Conservation (phyloP, 2,797 vertebrate species). For the Hippopotamyrus pictus region DNA sequence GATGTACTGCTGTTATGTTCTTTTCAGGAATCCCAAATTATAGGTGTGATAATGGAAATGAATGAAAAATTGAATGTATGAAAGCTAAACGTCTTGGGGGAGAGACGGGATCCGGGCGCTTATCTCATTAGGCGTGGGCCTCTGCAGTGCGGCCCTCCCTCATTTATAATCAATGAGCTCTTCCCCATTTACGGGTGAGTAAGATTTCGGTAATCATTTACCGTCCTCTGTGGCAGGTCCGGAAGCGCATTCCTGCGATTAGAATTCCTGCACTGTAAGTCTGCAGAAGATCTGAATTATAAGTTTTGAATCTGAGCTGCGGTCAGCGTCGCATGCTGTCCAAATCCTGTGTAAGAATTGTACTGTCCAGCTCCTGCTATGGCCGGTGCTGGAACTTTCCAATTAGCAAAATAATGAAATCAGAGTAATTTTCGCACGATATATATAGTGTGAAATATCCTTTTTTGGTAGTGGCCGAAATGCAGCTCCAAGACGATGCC, state of each 20-base stretch:
- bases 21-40: neutral
- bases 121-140: neutral
- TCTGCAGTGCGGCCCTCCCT: neutral
- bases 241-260: neutral
- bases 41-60: neutral
- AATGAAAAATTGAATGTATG: slow-evolving; percentile 10
- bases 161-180: neutral
- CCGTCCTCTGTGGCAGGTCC: neutral
- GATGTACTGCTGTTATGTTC: neutral
- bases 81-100: neutral
- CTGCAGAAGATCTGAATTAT: neutral
- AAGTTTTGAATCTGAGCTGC: neutral
- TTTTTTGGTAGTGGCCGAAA: neutral
- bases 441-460: neutral
- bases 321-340: neutral
- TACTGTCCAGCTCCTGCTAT: neutral
- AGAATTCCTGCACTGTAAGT: neutral
- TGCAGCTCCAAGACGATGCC: neutral
- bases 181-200: neutral
- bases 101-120: neutral
- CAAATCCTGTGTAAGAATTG: neutral
- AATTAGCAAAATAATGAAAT: neutral
- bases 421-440: neutral
- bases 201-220: neutral
- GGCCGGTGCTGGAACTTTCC: neutral